Conservation (phyloP, 2,888 invertebrate species). For the Laothoe populi region DNA sequence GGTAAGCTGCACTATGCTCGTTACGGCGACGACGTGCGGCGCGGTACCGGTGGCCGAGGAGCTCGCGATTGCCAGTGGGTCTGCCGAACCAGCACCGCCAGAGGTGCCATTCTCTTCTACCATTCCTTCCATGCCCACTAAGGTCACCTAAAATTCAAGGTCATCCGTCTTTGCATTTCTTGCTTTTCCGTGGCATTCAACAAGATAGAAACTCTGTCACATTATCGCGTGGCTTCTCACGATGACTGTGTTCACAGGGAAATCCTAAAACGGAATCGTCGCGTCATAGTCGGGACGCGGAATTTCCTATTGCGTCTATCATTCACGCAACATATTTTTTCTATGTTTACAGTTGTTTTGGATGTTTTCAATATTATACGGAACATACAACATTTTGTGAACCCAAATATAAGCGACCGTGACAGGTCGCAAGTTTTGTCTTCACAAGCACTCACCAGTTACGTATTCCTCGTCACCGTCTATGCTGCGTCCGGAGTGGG, state of each 20-base stretch:
- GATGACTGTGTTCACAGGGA: slow-evolving; percentile 67
- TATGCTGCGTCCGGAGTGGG: slow-evolving; percentile 97
- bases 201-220: slow-evolving; percentile 33
- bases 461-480: slow-evolving; percentile 98
- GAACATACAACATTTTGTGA: slow-evolving; percentile 74
- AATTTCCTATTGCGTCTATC: slow-evolving; percentile 76
- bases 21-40: slow-evolving; percentile 81
- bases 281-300: slow-evolving; percentile 69
- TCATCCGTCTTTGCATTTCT: slow-evolving; percentile 78
- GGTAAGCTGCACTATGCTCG: slow-evolving; percentile 95
- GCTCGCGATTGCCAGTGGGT: slow-evolving; percentile 66
- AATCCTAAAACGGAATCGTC: slow-evolving; percentile 75
- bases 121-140: slow-evolving; percentile 93
- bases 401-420: slow-evolving; percentile 76
- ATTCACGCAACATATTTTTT: slow-evolving; percentile 66
- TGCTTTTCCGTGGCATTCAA: slow-evolving; percentile 59
- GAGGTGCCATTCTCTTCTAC: slow-evolving; percentile 94
- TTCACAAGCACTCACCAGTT: slow-evolving; percentile 92
- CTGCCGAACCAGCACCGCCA: slow-evolving; percentile 69
- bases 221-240: slow-evolving; percentile 40
- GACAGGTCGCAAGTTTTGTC: slow-evolving; percentile 83
- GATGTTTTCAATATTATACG: slow-evolving; percentile 52
- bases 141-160: slow-evolving; percentile 88
- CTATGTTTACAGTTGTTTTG: slow-evolving; percentile 51
- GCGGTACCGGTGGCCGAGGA: slow-evolving; percentile 59